Percentiles rank a stretch among this genome's conserved stretches.
Evolutionary conservation across 2,113 vertebrate species (phyloP).

Genomic region (Oncorhynchus gorbuscha): DNA sequence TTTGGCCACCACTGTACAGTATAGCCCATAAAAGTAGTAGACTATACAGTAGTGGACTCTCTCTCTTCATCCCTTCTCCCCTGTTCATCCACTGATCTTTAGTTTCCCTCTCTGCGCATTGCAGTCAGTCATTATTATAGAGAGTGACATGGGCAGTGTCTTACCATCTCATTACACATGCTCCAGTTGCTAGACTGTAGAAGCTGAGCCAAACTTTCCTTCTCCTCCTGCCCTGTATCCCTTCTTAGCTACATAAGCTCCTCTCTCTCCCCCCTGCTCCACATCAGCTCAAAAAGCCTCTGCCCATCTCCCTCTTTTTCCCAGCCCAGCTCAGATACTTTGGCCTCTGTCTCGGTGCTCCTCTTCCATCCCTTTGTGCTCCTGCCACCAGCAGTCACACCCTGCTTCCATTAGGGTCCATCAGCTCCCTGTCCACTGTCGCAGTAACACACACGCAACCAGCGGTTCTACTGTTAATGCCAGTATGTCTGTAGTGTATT

Average conservation of each 20-base stretch:
- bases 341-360: not conserved
- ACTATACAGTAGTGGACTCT: conserved; percentile 15
- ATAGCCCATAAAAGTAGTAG: too few species aligned
- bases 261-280: not conserved
- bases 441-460: not conserved
- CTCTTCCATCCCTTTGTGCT: not conserved
- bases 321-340: not conserved
- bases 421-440: conserved; percentile 37
- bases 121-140: conserved; percentile 31
- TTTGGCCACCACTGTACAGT: too few species aligned
- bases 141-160: conserved; percentile 22
- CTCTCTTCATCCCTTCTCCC: conserved; percentile 21
- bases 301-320: conserved; percentile 13
- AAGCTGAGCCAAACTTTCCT: conserved; percentile 25
- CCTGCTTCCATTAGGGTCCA: conserved; percentile 42
- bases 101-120: not conserved
- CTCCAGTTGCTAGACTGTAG: conserved; percentile 25
- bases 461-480: too few species aligned
- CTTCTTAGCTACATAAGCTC: not conserved
- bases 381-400: not conserved
- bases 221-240: conserved; percentile 21
- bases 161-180: conserved; percentile 33
- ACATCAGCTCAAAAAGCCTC: conserved; percentile 4
- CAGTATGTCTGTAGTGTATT: too few species aligned
- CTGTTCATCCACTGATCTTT: conserved; percentile 32